Conservation (phyloP, 2,797 vertebrate genomes). For the Chrosomus eos region DNA sequence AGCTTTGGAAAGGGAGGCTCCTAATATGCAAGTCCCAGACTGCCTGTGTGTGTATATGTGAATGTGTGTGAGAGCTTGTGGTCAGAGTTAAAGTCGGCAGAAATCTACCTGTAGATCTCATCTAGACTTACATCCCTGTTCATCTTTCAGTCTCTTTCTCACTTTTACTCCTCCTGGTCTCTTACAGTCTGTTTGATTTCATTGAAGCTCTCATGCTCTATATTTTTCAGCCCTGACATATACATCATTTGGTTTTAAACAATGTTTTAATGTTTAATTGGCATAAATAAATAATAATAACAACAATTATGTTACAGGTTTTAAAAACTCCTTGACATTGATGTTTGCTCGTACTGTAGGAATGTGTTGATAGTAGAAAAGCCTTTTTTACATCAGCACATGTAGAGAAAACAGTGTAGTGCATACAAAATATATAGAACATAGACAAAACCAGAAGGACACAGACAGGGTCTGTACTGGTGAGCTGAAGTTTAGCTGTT, state of each 20-base stretch:
- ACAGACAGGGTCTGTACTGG: neutral
- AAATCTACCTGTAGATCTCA: constrained; percentile 88
- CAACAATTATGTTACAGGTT: neutral
- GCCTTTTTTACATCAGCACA: neutral
- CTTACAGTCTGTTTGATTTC: neutral
- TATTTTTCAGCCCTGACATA: neutral
- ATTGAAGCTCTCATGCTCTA: neutral
- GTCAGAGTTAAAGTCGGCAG: constrained; percentile 88
- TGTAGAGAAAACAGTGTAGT: neutral
- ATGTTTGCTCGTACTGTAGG: neutral
- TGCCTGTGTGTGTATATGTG: constrained; percentile 6
- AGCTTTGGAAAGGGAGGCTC: neutral
- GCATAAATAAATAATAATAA: constrained; percentile 35
- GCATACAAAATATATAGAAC: constrained; percentile 9
- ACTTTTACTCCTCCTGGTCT: neutral
- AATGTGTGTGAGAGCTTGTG: constrained; percentile 11
- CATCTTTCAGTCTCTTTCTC: constrained; percentile 12
- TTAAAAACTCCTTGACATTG: neutral
- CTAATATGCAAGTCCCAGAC: neutral
- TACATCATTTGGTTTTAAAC: neutral
- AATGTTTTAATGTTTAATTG: constrained; percentile 17
- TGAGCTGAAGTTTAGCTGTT: neutral
- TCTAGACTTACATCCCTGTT: constrained; percentile 60
- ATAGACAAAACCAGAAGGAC: neutral
- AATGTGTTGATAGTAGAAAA: neutral